Base-by-base conservation (phyloP, 2,113 vertebrate genomes). In the Cololabis saira region DNA sequence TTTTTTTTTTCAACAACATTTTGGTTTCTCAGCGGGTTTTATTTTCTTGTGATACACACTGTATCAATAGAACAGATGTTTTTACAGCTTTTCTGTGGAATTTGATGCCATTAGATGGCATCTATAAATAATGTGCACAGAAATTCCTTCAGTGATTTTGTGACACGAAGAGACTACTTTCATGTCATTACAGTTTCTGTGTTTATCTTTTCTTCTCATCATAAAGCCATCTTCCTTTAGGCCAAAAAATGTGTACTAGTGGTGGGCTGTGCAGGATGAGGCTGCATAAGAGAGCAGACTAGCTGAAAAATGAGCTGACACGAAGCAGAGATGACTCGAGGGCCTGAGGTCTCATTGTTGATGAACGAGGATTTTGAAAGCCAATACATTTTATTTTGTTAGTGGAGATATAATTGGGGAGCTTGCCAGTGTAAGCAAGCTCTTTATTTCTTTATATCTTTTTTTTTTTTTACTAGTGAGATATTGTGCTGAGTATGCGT, bases 181-280 rank as follows among this genome's bases (percentile, higher is more conserved):
- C 82, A 70, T 82, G 86, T 86, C 84, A 72, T 82, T 73, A 84
- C 86, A 90, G 72, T 82, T 74, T 78, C 72, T 49, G 19, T 7
- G 4, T 75, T 85, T 89, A 89, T 91, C 87, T 63, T 48, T 12
- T 30, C 65, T 86, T 85, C 82, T 71, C 37, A 11, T 41, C 76
- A 62, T 75, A 80, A 67, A 72, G 67, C 75, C 78, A 71, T 88
- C 82, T 83, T 79, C 51, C 63, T 50, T 79, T 72, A 63, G 65
- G 71, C 54, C 72, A 87, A 77, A 83, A n/a, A 90, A 83, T 87
- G 84, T 84, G 61, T 81, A 62, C 74, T 78, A 79, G 80, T 67
- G 74, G 87, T 76, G 80, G 78, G 60, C 58, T 76, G 76, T 81
- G 80, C 76, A 81, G 80, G 58, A 60, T 6, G 51, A 59, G 64